Percentiles rank a stretch among this genome's conserved stretches.
These are phyloP conservation scores for Mastacembelus armatus DNA, from an alignment of 2,797 vertebrate genomes.

Conservation along the genomic window DNA sequence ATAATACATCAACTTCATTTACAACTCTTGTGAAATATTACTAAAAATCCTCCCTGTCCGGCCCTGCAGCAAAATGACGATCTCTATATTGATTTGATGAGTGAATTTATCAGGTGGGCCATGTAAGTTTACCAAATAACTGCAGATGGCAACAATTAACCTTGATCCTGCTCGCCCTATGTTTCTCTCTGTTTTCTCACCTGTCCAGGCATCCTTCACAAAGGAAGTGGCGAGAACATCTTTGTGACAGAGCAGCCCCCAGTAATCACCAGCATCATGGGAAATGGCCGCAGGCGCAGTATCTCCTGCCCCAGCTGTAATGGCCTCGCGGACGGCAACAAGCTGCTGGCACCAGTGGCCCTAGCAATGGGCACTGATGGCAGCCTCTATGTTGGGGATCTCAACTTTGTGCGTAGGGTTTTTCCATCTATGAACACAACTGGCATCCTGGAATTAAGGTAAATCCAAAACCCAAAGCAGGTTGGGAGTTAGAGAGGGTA, in stretches of 20 bases:
- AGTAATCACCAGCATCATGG: slow-evolving; percentile 97
- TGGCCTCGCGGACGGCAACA: slow-evolving; percentile 97
- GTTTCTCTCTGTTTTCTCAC: neutral
- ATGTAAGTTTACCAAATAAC: too few relatives aligned
- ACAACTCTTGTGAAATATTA: too few relatives aligned
- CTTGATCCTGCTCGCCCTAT: neutral
- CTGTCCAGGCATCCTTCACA: slow-evolving; percentile 94
- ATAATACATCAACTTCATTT: too few relatives aligned
- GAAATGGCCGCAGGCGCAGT: slow-evolving; percentile 95
- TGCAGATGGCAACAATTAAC: too few relatives aligned
- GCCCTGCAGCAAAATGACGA: too few relatives aligned
- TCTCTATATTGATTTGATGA: too few relatives aligned
- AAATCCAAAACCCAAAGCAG: slow-evolving; percentile 18
- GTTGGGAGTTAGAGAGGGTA: slow-evolving; percentile 8
- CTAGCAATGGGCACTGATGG: slow-evolving; percentile 95
- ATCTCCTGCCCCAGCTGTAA: slow-evolving; percentile 99
- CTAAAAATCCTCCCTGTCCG: too few relatives aligned
- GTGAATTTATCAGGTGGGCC: too few relatives aligned
- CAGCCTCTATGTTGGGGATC: slow-evolving; percentile 97
- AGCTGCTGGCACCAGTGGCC: slow-evolving; percentile 95
- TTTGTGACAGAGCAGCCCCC: slow-evolving; percentile 97
- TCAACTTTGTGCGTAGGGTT: slow-evolving; percentile 96
- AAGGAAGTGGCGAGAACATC: slow-evolving; percentile 97
- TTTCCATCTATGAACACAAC: slow-evolving; percentile 97
- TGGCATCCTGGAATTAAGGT: slow-evolving; percentile 97